Evolutionary conservation across 1,140 invertebrate species (phyloP).

Genomic region (Drosophila oshimai): DNA sequence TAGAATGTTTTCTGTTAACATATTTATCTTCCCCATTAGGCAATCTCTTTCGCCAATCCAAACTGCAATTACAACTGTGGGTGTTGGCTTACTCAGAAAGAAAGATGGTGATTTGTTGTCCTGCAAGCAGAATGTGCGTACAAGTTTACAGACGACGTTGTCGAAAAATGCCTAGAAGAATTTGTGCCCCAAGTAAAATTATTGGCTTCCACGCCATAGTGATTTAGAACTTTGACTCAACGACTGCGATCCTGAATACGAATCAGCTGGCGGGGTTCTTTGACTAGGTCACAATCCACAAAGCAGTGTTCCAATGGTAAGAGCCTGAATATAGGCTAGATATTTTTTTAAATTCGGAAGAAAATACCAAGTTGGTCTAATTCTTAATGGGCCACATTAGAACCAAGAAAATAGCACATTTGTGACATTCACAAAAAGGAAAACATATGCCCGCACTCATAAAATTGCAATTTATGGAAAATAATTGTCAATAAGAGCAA

Average conservation of each 20-base stretch:
- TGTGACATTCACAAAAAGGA: too few relatives aligned
- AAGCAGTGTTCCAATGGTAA: conserved; percentile 39
- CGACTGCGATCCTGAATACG: not conserved
- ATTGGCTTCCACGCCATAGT: conserved; percentile 44
- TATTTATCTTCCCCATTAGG: too few relatives aligned
- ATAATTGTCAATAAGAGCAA: conserved; percentile 76
- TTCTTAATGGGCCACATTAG: conserved; percentile 74
- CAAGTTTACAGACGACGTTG: too few relatives aligned
- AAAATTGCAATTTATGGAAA: conserved; percentile 79
- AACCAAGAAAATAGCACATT: conserved; percentile 69
- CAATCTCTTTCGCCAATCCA: too few relatives aligned
- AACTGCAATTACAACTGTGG: too few relatives aligned
- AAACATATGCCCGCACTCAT: conserved; percentile 31
- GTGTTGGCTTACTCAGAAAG: too few relatives aligned
- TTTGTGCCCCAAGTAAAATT: conserved; percentile 39
- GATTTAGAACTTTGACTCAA: conserved; percentile 64
- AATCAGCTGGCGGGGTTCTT: not conserved
- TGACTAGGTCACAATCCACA: conserved; percentile 29
- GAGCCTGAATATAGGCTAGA: conserved; percentile 49
- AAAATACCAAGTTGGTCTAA: not conserved
- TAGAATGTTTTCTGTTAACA: too few relatives aligned
- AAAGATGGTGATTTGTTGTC: too few relatives aligned
- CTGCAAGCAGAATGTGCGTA: too few relatives aligned
- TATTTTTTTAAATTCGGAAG: conserved; percentile 56
- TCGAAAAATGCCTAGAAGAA: too few relatives aligned